Base-by-base conservation (phyloP, 1,140 invertebrate species). In the Dryas iulia region DNA sequence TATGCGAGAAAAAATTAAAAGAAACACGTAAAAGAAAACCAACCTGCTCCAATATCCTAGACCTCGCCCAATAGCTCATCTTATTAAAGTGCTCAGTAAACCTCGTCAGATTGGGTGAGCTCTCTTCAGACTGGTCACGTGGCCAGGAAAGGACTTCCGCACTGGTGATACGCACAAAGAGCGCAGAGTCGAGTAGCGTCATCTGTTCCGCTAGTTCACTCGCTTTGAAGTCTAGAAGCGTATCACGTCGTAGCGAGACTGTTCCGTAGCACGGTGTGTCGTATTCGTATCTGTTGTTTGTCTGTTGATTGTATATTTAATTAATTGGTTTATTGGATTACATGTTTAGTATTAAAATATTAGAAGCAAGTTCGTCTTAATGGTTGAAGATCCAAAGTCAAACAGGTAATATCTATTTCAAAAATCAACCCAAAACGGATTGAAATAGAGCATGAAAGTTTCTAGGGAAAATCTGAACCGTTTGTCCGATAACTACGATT, bases 1-100 rank as follows among this genome's bases (percentile, higher is more conserved):
- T n/a, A n/a, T n/a, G n/a, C n/a, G n/a, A n/a, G n/a, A n/a, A n/a
- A n/a, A n/a, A n/a, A n/a, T n/a, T n/a, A n/a, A n/a, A n/a, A n/a
- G n/a, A n/a, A n/a, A n/a, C n/a, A 47, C 8, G 21, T 2, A 56
- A 70, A 56, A 18, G 60, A 28, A 2, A 61, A 72, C 63, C 30
- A 24, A 89, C 89, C 78, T 94, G 94, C 71, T 94, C 94, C 14
- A 95, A 76, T 80, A 94, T 94, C 59, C 94, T 80, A 0, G 90
- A 92, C 1, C 97, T 92, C 18, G 97, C 97, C 99, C 98, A 99
- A 80, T 98, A 99, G 24, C 98, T 99, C 97, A 99, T 99, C 92
- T 99, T 99, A 89, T 99, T 99, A 87, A 99, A 99, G 93, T 99
- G 98, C 89, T 99, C 98, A 0, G 99, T 99, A 85, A 99, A 99